These are phyloP conservation scores for Thalpophila matura DNA, from an alignment of 2,888 invertebrate genomes.

Conservation along the genomic window DNA sequence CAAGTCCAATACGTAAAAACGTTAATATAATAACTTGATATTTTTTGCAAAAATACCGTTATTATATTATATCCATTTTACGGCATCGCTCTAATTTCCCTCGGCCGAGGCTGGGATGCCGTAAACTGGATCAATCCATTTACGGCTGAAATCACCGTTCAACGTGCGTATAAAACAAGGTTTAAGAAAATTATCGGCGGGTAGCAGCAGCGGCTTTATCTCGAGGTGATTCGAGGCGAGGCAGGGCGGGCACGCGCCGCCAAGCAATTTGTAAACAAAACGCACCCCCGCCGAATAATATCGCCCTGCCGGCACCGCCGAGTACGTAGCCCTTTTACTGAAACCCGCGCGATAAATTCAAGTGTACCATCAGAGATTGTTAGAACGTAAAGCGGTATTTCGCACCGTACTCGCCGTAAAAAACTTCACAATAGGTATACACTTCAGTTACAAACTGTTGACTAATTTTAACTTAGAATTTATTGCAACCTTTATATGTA, in stretches of 20 bases:
- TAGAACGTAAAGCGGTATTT: conserved; percentile 68
- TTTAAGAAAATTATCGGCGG: conserved; percentile 82
- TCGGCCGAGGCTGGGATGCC: conserved; percentile 56
- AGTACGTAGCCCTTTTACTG: conserved; percentile 78
- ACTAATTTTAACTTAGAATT: conserved; percentile 59
- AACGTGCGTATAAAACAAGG: conserved; percentile 80
- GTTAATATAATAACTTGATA: conserved; percentile 8
- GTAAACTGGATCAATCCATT: conserved; percentile 81
- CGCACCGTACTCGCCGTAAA: conserved; percentile 63
- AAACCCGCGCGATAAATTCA: conserved; percentile 81
- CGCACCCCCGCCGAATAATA: conserved; percentile 84
- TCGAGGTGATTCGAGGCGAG: conserved; percentile 75
- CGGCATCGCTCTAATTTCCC: conserved; percentile 57
- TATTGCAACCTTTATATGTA: conserved; percentile 40
- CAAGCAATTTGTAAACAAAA: conserved; percentile 89
- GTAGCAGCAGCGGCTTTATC: conserved; percentile 79
- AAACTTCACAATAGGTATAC: conserved; percentile 62
- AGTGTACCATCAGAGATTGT: conserved; percentile 81
- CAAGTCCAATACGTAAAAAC: background rate
- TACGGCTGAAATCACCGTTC: conserved; percentile 77
- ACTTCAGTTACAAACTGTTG: conserved; percentile 57
- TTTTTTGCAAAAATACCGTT: conserved; percentile 23
- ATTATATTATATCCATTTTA: conserved; percentile 35
- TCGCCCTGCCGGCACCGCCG: conserved; percentile 71
- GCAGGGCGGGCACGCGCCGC: conserved; percentile 78